Conservation (phyloP, 2,113 vertebrate species). For the Cyanistes caeruleus region DNA sequence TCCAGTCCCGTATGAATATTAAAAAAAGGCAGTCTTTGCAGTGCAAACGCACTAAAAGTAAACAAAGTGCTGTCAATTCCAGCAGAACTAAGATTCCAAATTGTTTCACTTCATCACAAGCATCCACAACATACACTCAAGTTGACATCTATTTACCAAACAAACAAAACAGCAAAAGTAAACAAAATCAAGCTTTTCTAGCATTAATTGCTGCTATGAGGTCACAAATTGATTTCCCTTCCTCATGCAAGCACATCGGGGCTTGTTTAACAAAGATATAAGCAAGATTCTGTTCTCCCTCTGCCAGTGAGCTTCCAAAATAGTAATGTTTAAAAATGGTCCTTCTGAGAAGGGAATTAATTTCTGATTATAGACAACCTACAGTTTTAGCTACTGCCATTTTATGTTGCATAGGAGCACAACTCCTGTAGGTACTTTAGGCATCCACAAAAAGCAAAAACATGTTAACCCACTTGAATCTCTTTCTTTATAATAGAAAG, state of each 20-base stretch:
- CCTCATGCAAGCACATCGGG: background rate
- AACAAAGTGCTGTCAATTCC: background rate
- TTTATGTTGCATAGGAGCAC: background rate
- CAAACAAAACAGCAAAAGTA: background rate
- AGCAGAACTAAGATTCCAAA: background rate
- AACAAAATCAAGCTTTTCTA: background rate
- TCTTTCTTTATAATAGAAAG: background rate
- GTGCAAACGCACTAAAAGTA: background rate
- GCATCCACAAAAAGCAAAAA: background rate
- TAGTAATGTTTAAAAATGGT: background rate
- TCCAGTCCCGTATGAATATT: background rate
- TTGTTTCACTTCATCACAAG: background rate
- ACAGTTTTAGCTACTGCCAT: background rate
- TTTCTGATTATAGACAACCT: background rate
- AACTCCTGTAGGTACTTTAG: background rate
- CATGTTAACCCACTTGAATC: background rate
- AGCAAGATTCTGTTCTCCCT: background rate
- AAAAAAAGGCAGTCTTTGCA: background rate
- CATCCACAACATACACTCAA: background rate
- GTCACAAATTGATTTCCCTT: background rate
- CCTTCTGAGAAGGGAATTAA: background rate
- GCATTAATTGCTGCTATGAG: background rate
- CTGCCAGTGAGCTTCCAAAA: background rate
- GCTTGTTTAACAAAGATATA: background rate
- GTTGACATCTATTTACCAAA: background rate